Evolutionary conservation across 2,888 invertebrate genomes (phyloP).

Genomic region (Agrochola macilenta): DNA sequence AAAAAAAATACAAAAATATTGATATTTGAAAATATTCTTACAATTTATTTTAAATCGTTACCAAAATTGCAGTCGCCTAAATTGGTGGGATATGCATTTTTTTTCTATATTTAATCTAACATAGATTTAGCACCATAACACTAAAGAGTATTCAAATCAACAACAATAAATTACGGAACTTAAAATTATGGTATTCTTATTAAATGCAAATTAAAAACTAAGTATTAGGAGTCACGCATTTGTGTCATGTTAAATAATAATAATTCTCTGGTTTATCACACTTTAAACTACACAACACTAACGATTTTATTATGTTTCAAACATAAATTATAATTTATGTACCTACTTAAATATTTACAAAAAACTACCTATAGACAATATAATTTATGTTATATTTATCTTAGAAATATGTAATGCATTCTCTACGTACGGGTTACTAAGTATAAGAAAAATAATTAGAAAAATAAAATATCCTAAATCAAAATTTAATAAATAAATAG

Average conservation of each 20-base stretch:
- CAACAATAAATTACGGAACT: conserved; percentile 29
- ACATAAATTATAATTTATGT: conserved; percentile 28
- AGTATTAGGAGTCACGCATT: conserved; percentile 57
- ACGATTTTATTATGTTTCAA: conserved; percentile 8
- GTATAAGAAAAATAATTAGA: neutral
- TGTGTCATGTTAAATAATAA: conserved; percentile 66
- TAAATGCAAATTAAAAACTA: conserved; percentile 71
- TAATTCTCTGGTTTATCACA: conserved; percentile 56
- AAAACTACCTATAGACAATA: neutral
- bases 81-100: conserved; percentile 61
- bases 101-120: conserved; percentile 30
- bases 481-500: neutral
- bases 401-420: conserved; percentile 4
- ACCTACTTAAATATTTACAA: conserved; percentile 47
- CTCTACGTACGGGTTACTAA: neutral
- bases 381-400: neutral
- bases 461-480: neutral
- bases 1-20: conserved; percentile 26
- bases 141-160: conserved; percentile 67
- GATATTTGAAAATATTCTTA: neutral
- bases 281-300: conserved; percentile 30
- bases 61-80: conserved; percentile 47
- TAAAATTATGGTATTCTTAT: conserved; percentile 62
- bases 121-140: conserved; percentile 70
- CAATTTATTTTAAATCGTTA: neutral